Percentiles rank a stretch among this genome's conserved stretches.
Evolutionary conservation across 2,113 vertebrate genomes (phyloP).

Genomic region (Spea bombifrons): DNA sequence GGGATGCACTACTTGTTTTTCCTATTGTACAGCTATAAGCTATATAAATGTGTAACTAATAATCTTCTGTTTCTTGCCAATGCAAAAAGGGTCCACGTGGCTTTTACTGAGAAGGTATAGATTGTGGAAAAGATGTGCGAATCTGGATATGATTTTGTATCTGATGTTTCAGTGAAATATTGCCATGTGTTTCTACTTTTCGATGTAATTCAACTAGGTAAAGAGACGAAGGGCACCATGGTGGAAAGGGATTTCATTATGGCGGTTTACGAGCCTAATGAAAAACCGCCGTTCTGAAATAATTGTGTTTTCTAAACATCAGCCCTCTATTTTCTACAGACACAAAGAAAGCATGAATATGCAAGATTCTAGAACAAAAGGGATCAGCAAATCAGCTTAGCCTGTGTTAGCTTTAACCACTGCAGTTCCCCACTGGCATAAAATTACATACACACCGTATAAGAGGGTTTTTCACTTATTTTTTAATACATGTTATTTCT

Average conservation of each 20-base stretch:
- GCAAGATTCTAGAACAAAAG: neutral
- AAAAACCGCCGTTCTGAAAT: conserved; percentile 10
- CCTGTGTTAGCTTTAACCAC: neutral
- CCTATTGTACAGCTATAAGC: no score
- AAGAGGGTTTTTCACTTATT: no score
- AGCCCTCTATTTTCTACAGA: neutral
- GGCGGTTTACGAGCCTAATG: conserved; percentile 7
- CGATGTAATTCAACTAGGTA: neutral
- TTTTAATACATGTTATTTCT: no score
- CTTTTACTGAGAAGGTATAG: neutral
- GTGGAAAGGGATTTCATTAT: conserved; percentile 1
- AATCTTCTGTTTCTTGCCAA: no score
- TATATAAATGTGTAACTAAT: no score
- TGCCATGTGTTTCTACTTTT: neutral
- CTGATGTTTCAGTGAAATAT: neutral
- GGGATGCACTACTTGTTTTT: no score
- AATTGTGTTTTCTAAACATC: neutral
- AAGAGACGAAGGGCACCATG: neutral
- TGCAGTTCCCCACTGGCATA: neutral
- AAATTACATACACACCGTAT: no score
- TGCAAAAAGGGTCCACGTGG: no score
- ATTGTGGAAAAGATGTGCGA: neutral
- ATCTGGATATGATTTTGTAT: neutral
- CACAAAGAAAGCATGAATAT: conserved; percentile 27
- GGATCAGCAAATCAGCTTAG: neutral